Evolutionary conservation across 30 jellyfish, hydroid and myxozoan species (phyloP), one percentile per base, ranked within the genome.

Genomic region (Hydractinia symbiolongicarpus): DNA sequence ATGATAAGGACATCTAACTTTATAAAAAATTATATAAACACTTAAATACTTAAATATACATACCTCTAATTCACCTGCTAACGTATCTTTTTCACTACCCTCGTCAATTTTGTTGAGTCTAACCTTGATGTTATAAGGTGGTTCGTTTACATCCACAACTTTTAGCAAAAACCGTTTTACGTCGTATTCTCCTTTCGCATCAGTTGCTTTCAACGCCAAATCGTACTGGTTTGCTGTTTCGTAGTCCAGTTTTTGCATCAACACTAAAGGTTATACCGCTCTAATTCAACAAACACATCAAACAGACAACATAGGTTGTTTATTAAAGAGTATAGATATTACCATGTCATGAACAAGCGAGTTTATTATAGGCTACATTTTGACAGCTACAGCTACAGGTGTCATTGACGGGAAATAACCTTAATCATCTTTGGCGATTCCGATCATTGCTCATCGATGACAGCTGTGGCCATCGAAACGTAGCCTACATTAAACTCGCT

Each of bases 61-160:
- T 76, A 90, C 95, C 15, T 54, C 62, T 8, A 90, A 71, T 8
- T 88, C 52, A 9, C 90, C 90, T 21, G 84, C 81, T 9, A 54
- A n/a, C 11, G 95, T 77, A 6, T 87, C 88, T 6, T 83, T 73
- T 4, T 87, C 86, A 67, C 90, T 83, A 84, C 86, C 86, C 58
- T 90, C 97, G 1, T 86, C 72, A 1, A 90, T 83, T 20, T 58
- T 61, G 20, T 60, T 19, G 11, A 83, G 64, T 14, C 84, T 21
- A 8, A 90, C 74, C n/a, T 8, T 6, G 14, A 90, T 69, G 60
- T 78, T 89, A 7, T 90, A 86, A 8, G 97, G 97, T 11, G 95
- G 82, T 66, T 90, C 97, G 58, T 90, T 90, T 15, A 85, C 94
- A 76, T 90, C 94, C 76, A 67, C 44, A 44, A 90, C 73, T 20